Evolutionary conservation across 1,140 invertebrate species (phyloP).

Genomic region (Aplysia californica): DNA sequence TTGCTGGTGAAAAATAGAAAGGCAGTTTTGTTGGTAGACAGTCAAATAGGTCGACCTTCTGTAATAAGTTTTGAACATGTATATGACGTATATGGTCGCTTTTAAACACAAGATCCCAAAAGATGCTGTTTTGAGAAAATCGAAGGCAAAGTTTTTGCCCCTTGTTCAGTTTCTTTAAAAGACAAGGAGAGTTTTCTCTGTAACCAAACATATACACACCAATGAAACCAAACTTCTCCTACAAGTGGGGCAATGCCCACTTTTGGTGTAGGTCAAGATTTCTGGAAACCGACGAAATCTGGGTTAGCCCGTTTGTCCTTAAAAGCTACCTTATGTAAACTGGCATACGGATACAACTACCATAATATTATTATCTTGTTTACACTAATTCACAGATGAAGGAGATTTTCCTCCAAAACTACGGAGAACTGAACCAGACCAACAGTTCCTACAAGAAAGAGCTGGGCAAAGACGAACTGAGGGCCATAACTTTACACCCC

Average conservation of each 20-base stretch:
- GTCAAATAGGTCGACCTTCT: not conserved
- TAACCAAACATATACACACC: not conserved
- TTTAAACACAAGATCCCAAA: not conserved
- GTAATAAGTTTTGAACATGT: not conserved
- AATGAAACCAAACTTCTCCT: not conserved
- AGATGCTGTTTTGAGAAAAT: too few species aligned
- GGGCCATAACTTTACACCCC: constrained; percentile 95
- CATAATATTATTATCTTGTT: not conserved
- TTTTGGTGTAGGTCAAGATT: too few species aligned
- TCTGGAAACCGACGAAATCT: too few species aligned
- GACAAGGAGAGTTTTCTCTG: too few species aligned
- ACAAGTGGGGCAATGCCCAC: too few species aligned
- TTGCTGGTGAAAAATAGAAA: too few species aligned
- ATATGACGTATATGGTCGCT: not conserved
- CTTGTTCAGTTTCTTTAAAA: not conserved
- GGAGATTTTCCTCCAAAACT: constrained; percentile 94
- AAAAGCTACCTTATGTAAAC: too few species aligned
- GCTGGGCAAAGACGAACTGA: constrained; percentile 87
- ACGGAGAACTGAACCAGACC: constrained; percentile 73
- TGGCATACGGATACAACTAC: too few species aligned
- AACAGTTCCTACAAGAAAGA: constrained; percentile 84
- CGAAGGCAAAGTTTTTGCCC: not conserved
- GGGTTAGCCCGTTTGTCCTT: not conserved
- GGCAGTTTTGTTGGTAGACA: not conserved
- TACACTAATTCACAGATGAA: constrained; percentile 83